A percentile compares a stretch with the other conserved stretches of the same genome.
phyloP scores from a whole-genome alignment of 2,797 vertebrate genomes.

The Poecilia wingei region DNA sequence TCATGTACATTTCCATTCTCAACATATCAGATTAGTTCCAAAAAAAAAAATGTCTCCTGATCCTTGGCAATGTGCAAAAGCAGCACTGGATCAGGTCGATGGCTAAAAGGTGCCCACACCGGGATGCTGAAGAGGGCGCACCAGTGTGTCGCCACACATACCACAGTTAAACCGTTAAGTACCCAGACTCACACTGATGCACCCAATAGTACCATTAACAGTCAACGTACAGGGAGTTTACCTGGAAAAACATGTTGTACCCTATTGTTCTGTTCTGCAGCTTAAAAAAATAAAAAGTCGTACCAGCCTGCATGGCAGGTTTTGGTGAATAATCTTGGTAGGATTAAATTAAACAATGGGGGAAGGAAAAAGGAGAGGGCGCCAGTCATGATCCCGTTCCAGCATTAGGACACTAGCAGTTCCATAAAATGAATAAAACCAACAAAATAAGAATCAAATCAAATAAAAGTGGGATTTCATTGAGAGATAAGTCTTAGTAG shows the following conservation, averaged over 20 bases:
- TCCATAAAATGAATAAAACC: slow-evolving; percentile 63
- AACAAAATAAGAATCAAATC: slow-evolving; percentile 38
- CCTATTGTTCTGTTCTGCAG: slow-evolving; percentile 51
- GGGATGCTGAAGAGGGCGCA: slow-evolving; percentile 56
- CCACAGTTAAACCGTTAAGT: slow-evolving; percentile 55
- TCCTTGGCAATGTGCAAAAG: slow-evolving; percentile 85
- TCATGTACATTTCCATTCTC: slow-evolving; percentile 86
- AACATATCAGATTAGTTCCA: slow-evolving; percentile 82
- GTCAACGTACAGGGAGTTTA: slow-evolving; percentile 60
- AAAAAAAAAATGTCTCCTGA: slow-evolving; percentile 75
- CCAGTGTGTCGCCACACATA: slow-evolving; percentile 59
- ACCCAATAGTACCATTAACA: slow-evolving; percentile 67
- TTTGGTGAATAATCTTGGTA: slow-evolving; percentile 48
- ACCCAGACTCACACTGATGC: slow-evolving; percentile 57
- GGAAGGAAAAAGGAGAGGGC: slow-evolving; percentile 36
- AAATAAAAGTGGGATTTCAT: slow-evolving; percentile 57
- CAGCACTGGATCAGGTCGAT: slow-evolving; percentile 77
- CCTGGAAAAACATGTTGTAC: slow-evolving; percentile 51
- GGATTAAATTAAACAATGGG: slow-evolving; percentile 51
- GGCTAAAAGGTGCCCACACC: slow-evolving; percentile 58
- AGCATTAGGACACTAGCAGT: slow-evolving; percentile 57
- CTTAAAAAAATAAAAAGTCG: slow-evolving; percentile 46
- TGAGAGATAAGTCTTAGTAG: slow-evolving; percentile 63
- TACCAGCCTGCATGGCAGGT: slow-evolving; percentile 68
- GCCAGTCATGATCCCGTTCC: slow-evolving; percentile 68